Percentiles rank a stretch among this genome's conserved stretches.
Conservation (phyloP, 1,140 invertebrate species). For the Episyrphus balteatus region DNA sequence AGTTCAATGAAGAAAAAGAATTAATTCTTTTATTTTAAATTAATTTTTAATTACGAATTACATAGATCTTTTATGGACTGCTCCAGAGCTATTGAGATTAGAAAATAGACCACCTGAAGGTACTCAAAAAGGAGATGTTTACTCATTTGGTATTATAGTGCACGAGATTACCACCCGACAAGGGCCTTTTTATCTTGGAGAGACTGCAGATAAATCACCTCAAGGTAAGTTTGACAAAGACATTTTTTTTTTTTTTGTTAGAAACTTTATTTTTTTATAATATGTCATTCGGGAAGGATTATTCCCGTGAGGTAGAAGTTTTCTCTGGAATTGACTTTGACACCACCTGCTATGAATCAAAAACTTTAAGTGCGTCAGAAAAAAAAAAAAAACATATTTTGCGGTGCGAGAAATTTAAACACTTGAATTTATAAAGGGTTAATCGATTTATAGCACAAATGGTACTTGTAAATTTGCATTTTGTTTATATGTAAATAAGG, state of each 20-base stretch:
- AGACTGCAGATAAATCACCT: constrained; percentile 47
- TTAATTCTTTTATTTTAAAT: background rate
- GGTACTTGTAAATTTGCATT: no score
- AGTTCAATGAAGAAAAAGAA: constrained; percentile 14
- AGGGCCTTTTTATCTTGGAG: constrained; percentile 75
- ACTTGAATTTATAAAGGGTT: no score
- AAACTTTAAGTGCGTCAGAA: no score
- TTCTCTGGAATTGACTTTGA: background rate
- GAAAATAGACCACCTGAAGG: constrained; percentile 57
- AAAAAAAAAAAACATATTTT: no score
- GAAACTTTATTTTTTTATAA: background rate
- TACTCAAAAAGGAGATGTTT: constrained; percentile 85
- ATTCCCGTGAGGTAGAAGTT: no score
- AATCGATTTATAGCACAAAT: no score
- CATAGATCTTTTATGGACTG: constrained; percentile 79
- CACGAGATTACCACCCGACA: constrained; percentile 81
- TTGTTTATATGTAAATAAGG: no score
- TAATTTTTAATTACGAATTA: constrained; percentile 4
- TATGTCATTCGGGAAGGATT: no score
- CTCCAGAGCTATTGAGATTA: constrained; percentile 78
- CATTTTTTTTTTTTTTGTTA: background rate
- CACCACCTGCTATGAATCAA: no score
- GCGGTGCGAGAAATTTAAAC: no score
- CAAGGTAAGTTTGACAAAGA: constrained; percentile 46
- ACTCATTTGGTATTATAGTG: constrained; percentile 90